Base-by-base conservation (phyloP, 2,797 vertebrate genomes). In the Spheniscus humboldti region DNA sequence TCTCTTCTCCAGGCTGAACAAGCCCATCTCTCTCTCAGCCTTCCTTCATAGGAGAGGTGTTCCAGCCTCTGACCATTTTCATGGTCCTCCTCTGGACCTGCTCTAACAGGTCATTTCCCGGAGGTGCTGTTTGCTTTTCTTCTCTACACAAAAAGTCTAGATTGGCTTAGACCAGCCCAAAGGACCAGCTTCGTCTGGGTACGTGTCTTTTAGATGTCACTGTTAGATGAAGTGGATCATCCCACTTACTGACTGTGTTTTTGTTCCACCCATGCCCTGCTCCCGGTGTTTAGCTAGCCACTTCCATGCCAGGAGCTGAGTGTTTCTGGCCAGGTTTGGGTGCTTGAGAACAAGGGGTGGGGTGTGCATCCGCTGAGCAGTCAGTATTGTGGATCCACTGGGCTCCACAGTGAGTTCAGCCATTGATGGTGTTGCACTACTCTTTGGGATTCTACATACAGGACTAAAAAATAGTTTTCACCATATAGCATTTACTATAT, bases 401-500 rank as follows among this genome's bases (percentile, higher is more conserved):
- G 30, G 47, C 39, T 55, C 37, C 0, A 0, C 53, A 47, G 18
- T 9, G 17, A 55, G 31, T 48, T 67, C 10, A 67, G 25, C 23
- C 7, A 2, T 4, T 55, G 50, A 25, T 25, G 30, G 11, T 64
- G 18, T 53, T 76, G 53, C 19, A 19, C 41, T 43, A 0, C 10
- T 55, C 45, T 45, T 47, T 37, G 84, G 30, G 20, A 13, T 76
- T 55, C 55, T 33, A 43, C 27, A 13, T 11, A 33, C 18, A 50
- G 69, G 69, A 60, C 20, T 43, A 5, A 84, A 78, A 48, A 25
- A 4, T 6, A 10, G 18, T 67, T 92, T 72, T 86, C 27, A 53
- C 14, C 0, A 0, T n/a, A 10, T 10, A 53, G 30, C 19, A 24
- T 50, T 73, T 60, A 39, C 41, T 47, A 8, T 12, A 2, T 28